phyloP scores from a whole-genome alignment of 2,888 invertebrate genomes.

The Helobdella robusta region DNA sequence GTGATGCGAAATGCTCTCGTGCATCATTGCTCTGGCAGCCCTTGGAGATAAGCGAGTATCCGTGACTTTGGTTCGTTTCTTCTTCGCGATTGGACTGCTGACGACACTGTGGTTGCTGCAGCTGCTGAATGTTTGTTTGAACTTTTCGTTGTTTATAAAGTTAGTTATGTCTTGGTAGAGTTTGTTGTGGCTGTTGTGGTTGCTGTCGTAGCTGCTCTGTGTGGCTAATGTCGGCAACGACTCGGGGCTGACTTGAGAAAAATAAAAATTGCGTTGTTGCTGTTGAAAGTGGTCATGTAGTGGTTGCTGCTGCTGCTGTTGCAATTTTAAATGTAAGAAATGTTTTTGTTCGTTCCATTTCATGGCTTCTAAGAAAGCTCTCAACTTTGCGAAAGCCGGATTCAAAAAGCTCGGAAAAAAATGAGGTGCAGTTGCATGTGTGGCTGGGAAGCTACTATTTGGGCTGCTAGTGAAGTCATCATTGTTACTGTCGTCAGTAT shows the following conservation, averaged over 20 bases:
- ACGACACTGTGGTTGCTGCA: conserved; percentile 80
- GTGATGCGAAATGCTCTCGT: neutral
- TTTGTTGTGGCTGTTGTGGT: neutral
- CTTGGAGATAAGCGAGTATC: conserved; percentile 48
- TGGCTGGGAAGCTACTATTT: no score
- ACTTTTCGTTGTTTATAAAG: conserved; percentile 35
- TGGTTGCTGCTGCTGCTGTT: no score
- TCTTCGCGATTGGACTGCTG: conserved; percentile 69
- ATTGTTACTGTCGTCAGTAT: no score
- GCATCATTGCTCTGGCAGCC: conserved; percentile 13
- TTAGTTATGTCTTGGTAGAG: neutral
- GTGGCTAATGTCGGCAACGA: no score
- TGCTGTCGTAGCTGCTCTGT: no score
- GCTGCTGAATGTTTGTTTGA: conserved; percentile 54
- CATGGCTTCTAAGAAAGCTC: no score
- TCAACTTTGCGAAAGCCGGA: no score
- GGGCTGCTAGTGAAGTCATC: no score
- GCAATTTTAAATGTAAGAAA: no score
- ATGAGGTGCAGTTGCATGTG: no score
- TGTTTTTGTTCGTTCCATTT: no score
- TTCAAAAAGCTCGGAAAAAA: no score
- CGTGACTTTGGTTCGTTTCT: conserved; percentile 90
- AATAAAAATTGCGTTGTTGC: neutral
- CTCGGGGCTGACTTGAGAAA: neutral
- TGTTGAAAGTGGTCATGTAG: neutral